Conservation (phyloP, 1,140 invertebrate genomes). For the Oncopodura yosiiana region DNA sequence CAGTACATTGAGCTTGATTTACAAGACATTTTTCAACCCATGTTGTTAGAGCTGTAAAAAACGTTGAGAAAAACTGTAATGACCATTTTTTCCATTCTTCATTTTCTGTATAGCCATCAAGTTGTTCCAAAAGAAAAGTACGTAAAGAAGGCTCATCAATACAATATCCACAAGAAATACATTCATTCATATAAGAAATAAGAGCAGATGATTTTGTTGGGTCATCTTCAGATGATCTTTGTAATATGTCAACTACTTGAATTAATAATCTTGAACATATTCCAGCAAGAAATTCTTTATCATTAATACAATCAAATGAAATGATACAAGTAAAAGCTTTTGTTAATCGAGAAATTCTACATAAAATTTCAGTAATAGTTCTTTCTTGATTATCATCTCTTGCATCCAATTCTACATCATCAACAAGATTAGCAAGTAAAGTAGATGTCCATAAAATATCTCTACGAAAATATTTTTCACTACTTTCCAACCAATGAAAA, state of each 20-base stretch:
- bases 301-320: not conserved
- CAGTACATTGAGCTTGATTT: conserved; percentile 6
- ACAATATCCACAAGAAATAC: conserved; percentile 1
- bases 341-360: not conserved
- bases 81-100: conserved; percentile 11
- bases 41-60: not conserved
- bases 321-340: not conserved
- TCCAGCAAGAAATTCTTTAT: conserved; percentile 1
- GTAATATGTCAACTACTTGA: not conserved
- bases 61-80: not conserved
- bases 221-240: not conserved
- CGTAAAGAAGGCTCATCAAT: conserved; percentile 1
- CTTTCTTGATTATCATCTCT: not conserved
- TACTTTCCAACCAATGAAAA: conserved; percentile 15
- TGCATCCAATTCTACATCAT: not conserved
- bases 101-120: not conserved
- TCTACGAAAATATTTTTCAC: conserved; percentile 15
- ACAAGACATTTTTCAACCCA: conserved; percentile 3
- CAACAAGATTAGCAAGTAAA: conserved; percentile 6
- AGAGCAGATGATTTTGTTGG: not conserved
- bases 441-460: conserved; percentile 10
- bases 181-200: conserved; percentile 9
- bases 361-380: not conserved
- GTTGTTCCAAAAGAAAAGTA: not conserved
- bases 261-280: not conserved